These are phyloP conservation scores for Stigmatopora argus DNA, from an alignment of 2,113 vertebrate genomes.

Conservation along the genomic window DNA sequence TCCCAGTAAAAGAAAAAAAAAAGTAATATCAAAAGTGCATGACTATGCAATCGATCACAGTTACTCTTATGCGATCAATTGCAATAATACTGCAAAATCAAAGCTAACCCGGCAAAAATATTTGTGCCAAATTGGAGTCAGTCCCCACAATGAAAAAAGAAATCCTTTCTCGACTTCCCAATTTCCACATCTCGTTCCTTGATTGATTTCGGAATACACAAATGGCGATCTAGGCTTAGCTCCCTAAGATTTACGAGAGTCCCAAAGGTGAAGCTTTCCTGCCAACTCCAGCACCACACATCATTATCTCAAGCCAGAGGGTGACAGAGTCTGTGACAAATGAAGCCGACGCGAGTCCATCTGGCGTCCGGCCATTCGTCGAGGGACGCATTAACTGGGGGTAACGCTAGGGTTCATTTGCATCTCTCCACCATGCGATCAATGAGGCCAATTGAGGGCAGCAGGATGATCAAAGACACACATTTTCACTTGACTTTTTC, in stretches of 20 bases:
- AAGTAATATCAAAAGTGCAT: too few relatives aligned
- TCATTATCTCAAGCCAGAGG: slow-evolving; percentile 42
- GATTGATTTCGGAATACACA: not conserved
- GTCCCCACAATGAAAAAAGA: not conserved
- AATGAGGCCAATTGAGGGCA: slow-evolving; percentile 58
- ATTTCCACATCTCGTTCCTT: not conserved
- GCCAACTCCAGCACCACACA: slow-evolving; percentile 36
- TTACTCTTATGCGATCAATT: too few relatives aligned
- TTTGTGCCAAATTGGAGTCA: not conserved
- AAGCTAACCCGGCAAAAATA: too few relatives aligned
- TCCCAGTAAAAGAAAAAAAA: too few relatives aligned
- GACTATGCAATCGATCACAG: too few relatives aligned
- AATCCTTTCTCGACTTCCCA: not conserved
- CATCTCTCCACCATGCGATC: slow-evolving; percentile 56
- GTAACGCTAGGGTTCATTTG: slow-evolving; percentile 40
- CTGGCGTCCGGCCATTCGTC: slow-evolving; percentile 44
- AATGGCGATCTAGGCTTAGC: not conserved
- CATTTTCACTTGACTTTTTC: slow-evolving; percentile 11
- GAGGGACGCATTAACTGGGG: slow-evolving; percentile 56
- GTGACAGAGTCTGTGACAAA: slow-evolving; percentile 33
- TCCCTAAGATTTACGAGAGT: slow-evolving; percentile 45
- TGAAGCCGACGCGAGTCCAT: slow-evolving; percentile 49
- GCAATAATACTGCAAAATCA: too few relatives aligned
- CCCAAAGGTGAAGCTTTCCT: slow-evolving; percentile 29
- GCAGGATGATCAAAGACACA: slow-evolving; percentile 12